Evolutionary conservation across 2,797 vertebrate species (phyloP), one percentile per base, ranked within the genome.

Genomic region (Euphonia xanthogaster): DNA sequence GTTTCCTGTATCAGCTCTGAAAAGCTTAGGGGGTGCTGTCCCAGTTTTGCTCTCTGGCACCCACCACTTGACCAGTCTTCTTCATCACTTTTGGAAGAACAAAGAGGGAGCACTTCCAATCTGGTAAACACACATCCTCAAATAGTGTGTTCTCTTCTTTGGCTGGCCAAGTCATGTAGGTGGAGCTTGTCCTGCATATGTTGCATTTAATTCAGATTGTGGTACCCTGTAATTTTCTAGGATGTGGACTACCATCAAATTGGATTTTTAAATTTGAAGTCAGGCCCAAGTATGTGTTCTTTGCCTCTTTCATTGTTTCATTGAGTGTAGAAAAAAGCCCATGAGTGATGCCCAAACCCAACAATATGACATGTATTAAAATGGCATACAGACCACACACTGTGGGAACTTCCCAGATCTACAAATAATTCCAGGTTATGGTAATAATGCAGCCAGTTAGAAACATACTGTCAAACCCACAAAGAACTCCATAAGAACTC

Each of bases 171-270:
- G 35, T 81, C 53, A 47, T 18, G 16, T 68, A 42, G 62, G 65
- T 93, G 70, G 62, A 75, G 25, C 76, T 75, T 58, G 35, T 57
- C 67, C 24, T 77, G 53, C 16, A 6, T 61, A 8, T 61, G 22
- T 79, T 80, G 33, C 68, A 12, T 83, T 90, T 78, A 79, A 84
- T 65, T 93, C 82, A 78, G 44, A 67, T 67, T 57, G 22, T 30
- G 23, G 39, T 74, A 66, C 27, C 35, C 35, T 91, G 22, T 93
- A 58, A 90, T 94, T 93, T 94, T 86, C 63, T 76, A 94, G 67
- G 80, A 80, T 87, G 68, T 87, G 71, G 80, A 51, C 93, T 89
- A 55, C 45, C 48, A 71, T 88, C 42, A 73, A 60, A 51, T 39
- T 65, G 37, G 51, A 70, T 67, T 90, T 88, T 88, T 6, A 67